Evolutionary conservation across 2,888 invertebrate species (phyloP).

Genomic region (Caenorhabditis virilis): DNA sequence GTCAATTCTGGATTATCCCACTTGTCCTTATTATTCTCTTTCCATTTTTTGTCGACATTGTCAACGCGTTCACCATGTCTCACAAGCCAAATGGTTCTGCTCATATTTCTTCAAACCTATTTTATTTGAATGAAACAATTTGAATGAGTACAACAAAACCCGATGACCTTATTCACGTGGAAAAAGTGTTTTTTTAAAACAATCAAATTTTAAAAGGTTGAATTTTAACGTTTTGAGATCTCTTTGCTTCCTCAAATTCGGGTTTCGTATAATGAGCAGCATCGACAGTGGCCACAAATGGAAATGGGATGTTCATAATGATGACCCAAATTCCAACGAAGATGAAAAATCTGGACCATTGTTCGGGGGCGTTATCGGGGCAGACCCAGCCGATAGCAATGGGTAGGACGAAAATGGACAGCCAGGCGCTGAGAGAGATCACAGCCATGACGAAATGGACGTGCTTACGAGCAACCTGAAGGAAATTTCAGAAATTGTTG

Average conservation of each 20-base stretch:
- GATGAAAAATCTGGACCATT: slow-evolving; percentile 43
- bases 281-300: slow-evolving; percentile 32
- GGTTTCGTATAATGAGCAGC: slow-evolving; percentile 42
- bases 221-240: too few relatives aligned
- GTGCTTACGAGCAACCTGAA: slow-evolving; percentile 33
- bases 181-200: too few relatives aligned
- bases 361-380: slow-evolving; percentile 38
- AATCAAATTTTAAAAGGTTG: too few relatives aligned
- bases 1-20: slow-evolving; percentile 65
- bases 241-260: slow-evolving; percentile 8
- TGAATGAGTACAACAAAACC: too few relatives aligned
- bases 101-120: neutral
- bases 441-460: slow-evolving; percentile 40
- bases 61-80: slow-evolving; percentile 66
- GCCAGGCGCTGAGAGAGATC: slow-evolving; percentile 33
- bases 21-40: slow-evolving; percentile 32
- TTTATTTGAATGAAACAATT: too few relatives aligned
- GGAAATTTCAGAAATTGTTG: neutral
- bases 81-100: slow-evolving; percentile 56
- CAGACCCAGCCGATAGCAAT: slow-evolving; percentile 41
- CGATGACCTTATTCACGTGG: too few relatives aligned
- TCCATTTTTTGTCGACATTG: slow-evolving; percentile 61
- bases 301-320: slow-evolving; percentile 40
- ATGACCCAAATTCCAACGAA: slow-evolving; percentile 29
- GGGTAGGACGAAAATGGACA: slow-evolving; percentile 41